Conservation (phyloP, 2,888 invertebrate genomes). For the Phasia obesa region DNA sequence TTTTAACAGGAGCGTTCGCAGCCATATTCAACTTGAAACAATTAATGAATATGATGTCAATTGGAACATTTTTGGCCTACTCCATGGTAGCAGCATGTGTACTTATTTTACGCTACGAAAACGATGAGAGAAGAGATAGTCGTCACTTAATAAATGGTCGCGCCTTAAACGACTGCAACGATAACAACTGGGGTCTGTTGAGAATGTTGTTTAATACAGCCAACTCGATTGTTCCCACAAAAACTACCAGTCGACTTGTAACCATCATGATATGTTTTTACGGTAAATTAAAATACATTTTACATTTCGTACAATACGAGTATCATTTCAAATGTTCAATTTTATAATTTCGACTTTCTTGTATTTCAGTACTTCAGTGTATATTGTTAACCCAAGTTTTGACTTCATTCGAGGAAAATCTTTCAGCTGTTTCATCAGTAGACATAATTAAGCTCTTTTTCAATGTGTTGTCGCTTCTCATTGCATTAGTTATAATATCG, state of each 20-base stretch:
- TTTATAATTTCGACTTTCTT: not conserved
- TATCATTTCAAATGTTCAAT: not conserved
- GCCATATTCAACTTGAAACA: conserved; percentile 88
- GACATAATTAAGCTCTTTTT: conserved; percentile 73
- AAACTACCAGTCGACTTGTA: conserved; percentile 82
- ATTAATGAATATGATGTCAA: conserved; percentile 90
- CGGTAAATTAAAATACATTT: conserved; percentile 76
- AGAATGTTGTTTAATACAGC: conserved; percentile 82
- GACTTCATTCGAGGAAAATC: conserved; percentile 76
- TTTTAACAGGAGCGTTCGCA: conserved; percentile 89
- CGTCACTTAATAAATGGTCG: conserved; percentile 74
- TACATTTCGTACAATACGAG: too few species aligned
- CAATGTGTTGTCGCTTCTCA: conserved; percentile 76
- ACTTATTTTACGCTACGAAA: conserved; percentile 86
- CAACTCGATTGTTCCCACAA: conserved; percentile 81
- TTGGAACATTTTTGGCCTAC: conserved; percentile 89
- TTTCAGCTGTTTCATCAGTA: conserved; percentile 66
- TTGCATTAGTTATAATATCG: conserved; percentile 84
- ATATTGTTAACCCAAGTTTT: conserved; percentile 76
- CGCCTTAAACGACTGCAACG: conserved; percentile 63
- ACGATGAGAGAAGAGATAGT: conserved; percentile 76
- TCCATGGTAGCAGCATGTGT: conserved; percentile 90
- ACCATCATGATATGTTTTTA: conserved; percentile 82
- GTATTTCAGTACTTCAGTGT: conserved; percentile 76
- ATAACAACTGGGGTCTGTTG: conserved; percentile 73